Percentiles rank a stretch among this genome's conserved stretches.
Conservation (phyloP, 2,888 invertebrate species). For the Limnephilus marmoratus region DNA sequence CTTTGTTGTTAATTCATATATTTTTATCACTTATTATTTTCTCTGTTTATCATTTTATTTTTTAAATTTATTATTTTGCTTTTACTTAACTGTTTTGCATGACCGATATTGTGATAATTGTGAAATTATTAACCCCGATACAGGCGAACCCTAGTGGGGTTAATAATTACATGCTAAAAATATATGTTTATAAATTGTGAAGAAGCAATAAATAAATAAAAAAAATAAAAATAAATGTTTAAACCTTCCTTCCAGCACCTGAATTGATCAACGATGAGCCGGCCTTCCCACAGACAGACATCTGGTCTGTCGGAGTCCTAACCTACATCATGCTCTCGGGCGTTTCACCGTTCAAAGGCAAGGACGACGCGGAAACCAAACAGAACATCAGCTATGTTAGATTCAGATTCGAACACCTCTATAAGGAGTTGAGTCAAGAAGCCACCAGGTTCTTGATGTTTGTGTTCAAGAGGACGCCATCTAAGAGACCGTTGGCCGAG, state of each 20-base stretch:
- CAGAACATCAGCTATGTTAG: conserved; percentile 95
- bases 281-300: conserved; percentile 93
- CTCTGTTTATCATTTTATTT: no score
- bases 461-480: conserved; percentile 94
- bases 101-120: no score
- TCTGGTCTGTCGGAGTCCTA: conserved; percentile 96
- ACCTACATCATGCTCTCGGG: conserved; percentile 96
- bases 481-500: conserved; percentile 95
- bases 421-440: conserved; percentile 95
- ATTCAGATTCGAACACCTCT: conserved; percentile 95
- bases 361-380: conserved; percentile 88
- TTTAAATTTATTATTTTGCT: no score
- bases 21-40: no score
- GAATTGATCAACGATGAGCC: conserved; percentile 93
- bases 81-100: no score
- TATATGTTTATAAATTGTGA: no score
- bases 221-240: no score
- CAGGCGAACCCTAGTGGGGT: no score
- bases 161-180: no score
- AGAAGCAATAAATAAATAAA: no score
- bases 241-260: conserved; percentile 81
- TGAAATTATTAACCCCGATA: no score
- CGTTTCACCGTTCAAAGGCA: conserved; percentile 92
- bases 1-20: no score
- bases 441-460: conserved; percentile 96